Conservation (phyloP, 2,797 vertebrate genomes). For the Astyanax mexicanus region DNA sequence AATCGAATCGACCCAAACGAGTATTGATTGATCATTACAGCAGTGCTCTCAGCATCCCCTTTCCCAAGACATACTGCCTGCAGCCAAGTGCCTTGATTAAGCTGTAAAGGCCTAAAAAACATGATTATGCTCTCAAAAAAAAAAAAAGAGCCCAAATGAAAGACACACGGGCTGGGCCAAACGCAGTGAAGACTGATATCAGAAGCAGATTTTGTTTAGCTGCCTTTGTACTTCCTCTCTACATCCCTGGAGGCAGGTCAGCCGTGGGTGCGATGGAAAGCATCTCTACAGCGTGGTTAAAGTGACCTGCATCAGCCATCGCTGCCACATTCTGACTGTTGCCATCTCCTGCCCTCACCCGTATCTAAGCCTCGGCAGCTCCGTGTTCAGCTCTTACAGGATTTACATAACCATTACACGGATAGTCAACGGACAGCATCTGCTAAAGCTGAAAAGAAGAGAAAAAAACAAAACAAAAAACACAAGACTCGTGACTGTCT, state of each 20-base stretch:
- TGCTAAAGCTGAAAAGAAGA: not conserved
- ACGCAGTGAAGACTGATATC: slow-evolving; percentile 44
- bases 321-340: slow-evolving; percentile 28
- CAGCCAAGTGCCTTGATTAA: slow-evolving; percentile 71
- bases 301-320: slow-evolving; percentile 9
- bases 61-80: slow-evolving; percentile 76
- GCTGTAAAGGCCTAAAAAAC: slow-evolving; percentile 72
- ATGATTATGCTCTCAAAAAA: slow-evolving; percentile 75
- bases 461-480: too few species aligned
- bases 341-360: not conserved
- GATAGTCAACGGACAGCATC: not conserved
- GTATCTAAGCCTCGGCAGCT: not conserved
- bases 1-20: slow-evolving; percentile 56
- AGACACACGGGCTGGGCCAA: slow-evolving; percentile 68
- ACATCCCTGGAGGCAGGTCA: slow-evolving; percentile 36
- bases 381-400: not conserved
- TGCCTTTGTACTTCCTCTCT: slow-evolving; percentile 20
- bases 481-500: not conserved
- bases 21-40: slow-evolving; percentile 63
- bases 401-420: not conserved
- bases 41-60: slow-evolving; percentile 65
- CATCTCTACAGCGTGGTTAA: slow-evolving; percentile 8
- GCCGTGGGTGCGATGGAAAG: slow-evolving; percentile 34
- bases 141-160: slow-evolving; percentile 72
- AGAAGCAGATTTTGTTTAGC: slow-evolving; percentile 3